Conservation (phyloP, 2,113 vertebrate species). For the Tonatia bakeri region DNA sequence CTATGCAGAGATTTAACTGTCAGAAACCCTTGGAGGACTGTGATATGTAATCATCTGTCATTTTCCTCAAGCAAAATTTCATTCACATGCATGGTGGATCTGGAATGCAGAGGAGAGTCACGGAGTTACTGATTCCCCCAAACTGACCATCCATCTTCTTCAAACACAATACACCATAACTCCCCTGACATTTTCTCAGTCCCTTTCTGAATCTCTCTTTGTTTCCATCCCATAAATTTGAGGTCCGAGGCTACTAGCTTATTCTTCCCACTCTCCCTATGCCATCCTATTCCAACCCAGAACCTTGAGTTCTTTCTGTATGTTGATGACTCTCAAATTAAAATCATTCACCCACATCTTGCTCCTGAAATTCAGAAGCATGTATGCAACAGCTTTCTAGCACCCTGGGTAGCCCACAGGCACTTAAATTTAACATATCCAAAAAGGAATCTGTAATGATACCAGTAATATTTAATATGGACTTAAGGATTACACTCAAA, state of each 20-base stretch:
- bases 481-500: not conserved
- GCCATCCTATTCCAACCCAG: not conserved
- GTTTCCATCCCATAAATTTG: not conserved
- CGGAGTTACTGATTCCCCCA: not conserved
- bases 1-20: not conserved
- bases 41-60: not conserved
- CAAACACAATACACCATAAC: not conserved
- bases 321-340: not conserved
- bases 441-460: not conserved
- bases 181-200: not conserved
- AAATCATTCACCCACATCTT: not conserved
- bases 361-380: not conserved
- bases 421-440: not conserved
- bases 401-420: not conserved
- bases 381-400: not conserved
- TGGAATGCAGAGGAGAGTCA: not conserved
- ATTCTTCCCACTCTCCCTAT: not conserved
- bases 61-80: not conserved
- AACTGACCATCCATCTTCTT: not conserved
- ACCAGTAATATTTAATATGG: not conserved
- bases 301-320: not conserved
- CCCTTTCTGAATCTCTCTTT: not conserved
- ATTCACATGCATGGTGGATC: not conserved
- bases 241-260: not conserved
- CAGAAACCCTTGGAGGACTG: not conserved